These are phyloP conservation scores for Varecia variegata DNA, from an alignment of 2,797 vertebrate genomes.

Conservation along the genomic window DNA sequence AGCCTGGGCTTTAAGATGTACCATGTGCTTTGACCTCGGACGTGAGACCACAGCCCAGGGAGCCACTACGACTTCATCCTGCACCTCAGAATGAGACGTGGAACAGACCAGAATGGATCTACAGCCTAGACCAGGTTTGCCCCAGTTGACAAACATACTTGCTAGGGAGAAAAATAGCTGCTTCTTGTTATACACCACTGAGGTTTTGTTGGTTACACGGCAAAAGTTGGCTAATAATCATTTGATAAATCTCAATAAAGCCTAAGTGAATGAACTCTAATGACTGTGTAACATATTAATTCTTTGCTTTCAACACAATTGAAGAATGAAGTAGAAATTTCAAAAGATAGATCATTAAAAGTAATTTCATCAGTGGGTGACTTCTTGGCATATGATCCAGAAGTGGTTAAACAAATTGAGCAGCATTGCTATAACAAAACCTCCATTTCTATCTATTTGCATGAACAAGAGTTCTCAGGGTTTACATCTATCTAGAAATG, in stretches of 20 bases:
- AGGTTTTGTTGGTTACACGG: slow-evolving; percentile 5
- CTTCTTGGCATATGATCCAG: not conserved
- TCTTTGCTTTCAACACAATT: slow-evolving; percentile 31
- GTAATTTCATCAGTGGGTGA: not conserved
- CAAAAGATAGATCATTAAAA: slow-evolving; percentile 26
- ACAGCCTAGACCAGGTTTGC: not conserved
- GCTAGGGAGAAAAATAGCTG: not conserved
- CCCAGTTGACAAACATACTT: not conserved
- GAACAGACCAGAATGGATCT: not conserved
- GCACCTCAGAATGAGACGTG: not conserved
- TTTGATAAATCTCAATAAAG: slow-evolving; percentile 3
- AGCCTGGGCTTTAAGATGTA: not conserved
- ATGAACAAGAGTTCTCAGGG: not conserved
- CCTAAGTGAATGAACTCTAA: not conserved
- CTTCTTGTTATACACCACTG: not conserved
- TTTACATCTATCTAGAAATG: not conserved
- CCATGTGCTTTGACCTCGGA: not conserved
- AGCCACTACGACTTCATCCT: not conserved
- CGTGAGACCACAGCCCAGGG: not conserved
- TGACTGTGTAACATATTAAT: not conserved
- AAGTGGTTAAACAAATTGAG: not conserved
- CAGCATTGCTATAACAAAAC: not conserved
- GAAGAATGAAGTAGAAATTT: slow-evolving; percentile 18
- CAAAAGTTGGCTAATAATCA: slow-evolving; percentile 9
- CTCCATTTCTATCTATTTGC: not conserved